phyloP scores from a whole-genome alignment of 2,113 vertebrate species.

The Ophiodon elongatus region DNA sequence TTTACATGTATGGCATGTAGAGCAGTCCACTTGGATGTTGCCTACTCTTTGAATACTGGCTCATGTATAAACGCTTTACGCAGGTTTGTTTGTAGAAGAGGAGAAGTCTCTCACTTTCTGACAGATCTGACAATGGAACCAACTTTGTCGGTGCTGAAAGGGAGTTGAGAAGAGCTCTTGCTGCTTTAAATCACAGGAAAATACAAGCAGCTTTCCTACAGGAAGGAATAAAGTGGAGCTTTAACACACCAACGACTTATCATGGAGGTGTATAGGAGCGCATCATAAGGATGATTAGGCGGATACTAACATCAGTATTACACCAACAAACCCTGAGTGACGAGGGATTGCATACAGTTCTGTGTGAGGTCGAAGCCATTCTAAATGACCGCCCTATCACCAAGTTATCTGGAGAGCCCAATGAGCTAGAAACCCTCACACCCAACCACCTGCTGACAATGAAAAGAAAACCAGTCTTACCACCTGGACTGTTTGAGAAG shows the following conservation, averaged over 20 bases:
- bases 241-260: not conserved
- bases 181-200: not conserved
- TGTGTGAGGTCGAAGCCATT: not conserved
- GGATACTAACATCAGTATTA: not conserved
- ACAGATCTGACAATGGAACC: not conserved
- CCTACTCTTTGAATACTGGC: not conserved
- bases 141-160: not conserved
- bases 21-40: not conserved
- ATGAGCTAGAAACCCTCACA: not conserved
- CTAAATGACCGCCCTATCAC: not conserved
- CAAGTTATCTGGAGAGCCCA: not conserved
- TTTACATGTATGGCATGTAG: not conserved
- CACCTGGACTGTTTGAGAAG: not conserved
- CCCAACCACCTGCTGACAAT: not conserved
- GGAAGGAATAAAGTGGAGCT: not conserved
- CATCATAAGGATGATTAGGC: not conserved
- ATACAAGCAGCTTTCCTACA: not conserved
- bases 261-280: not conserved
- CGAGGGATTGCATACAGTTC: too few species aligned
- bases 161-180: not conserved
- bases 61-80: not conserved
- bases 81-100: conserved; percentile 1
- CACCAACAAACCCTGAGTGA: not conserved
- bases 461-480: not conserved
- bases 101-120: not conserved